These are phyloP conservation scores for Ammospiza caudacuta DNA, from an alignment of 2,113 vertebrate genomes.

Conservation along the genomic window DNA sequence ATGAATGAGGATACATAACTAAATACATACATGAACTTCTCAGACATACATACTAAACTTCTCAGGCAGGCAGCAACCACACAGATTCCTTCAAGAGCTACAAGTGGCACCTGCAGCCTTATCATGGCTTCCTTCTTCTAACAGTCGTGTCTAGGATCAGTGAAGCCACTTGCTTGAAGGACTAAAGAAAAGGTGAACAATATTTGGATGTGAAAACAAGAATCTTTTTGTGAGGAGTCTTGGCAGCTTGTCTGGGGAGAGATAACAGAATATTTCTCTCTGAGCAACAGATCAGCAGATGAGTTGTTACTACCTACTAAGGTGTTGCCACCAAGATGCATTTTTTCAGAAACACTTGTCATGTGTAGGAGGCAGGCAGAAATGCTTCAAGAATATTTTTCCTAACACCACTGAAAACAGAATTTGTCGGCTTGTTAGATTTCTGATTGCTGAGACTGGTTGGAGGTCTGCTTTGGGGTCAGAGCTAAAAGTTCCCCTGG, in stretches of 20 bases:
- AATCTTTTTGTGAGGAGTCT: background rate
- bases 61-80: background rate
- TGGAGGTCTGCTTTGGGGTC: background rate
- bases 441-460: background rate
- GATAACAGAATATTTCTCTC: background rate
- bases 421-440: background rate
- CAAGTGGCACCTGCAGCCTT: background rate
- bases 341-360: slow-evolving; percentile 2
- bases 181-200: background rate
- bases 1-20: background rate
- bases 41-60: background rate
- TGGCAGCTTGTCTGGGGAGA: background rate
- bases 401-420: background rate
- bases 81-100: background rate
- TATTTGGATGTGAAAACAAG: background rate
- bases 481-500: background rate
- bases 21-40: too few relatives aligned
- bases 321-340: background rate
- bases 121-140: background rate
- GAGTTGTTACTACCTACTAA: background rate
- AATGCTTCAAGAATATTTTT: background rate
- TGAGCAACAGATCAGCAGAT: background rate
- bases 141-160: background rate
- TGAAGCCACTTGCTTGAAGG: background rate
- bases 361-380: background rate